Percentiles rank a stretch among this genome's conserved stretches.
These are phyloP conservation scores for Parnassius glacialis DNA, from an alignment of 2,888 invertebrate species.

Conservation along the genomic window DNA sequence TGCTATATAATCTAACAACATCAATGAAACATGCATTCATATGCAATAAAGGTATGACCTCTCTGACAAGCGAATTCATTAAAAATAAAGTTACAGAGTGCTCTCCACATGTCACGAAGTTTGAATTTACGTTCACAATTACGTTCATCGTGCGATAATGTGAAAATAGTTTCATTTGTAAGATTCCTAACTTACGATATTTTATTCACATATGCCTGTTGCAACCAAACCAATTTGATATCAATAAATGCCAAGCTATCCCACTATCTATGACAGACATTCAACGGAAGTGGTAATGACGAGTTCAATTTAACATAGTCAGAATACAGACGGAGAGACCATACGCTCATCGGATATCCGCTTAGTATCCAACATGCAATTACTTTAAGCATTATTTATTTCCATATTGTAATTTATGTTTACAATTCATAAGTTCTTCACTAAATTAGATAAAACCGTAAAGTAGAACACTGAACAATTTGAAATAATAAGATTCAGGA, in stretches of 20 bases:
- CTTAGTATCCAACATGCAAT: conserved; percentile 7
- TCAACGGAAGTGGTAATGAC: conserved; percentile 18
- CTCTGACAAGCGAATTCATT: conserved; percentile 9
- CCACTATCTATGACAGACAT: conserved; percentile 4
- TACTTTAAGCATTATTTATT: conserved; percentile 12
- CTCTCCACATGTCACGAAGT: not conserved
- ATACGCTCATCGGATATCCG: conserved; percentile 22
- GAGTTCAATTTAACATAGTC: conserved; percentile 20
- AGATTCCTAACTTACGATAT: not conserved
- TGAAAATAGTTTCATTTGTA: not conserved
- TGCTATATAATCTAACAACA: conserved; percentile 6
- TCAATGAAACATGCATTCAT: conserved; percentile 2
- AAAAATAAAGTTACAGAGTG: conserved; percentile 2
- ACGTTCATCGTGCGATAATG: not conserved
- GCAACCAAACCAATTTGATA: conserved; percentile 1
- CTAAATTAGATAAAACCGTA: conserved; percentile 15
- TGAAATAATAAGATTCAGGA: conserved; percentile 29
- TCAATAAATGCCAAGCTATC: conserved; percentile 8
- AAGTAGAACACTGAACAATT: conserved; percentile 23
- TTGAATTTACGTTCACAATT: conserved; percentile 2
- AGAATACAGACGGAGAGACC: conserved; percentile 19
- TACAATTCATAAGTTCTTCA: conserved; percentile 6
- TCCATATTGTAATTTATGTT: conserved; percentile 5
- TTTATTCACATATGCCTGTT: not conserved
- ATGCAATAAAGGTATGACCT: conserved; percentile 7